Conservation (phyloP, 2,888 invertebrate species). For the Brachylomia viminalis region DNA sequence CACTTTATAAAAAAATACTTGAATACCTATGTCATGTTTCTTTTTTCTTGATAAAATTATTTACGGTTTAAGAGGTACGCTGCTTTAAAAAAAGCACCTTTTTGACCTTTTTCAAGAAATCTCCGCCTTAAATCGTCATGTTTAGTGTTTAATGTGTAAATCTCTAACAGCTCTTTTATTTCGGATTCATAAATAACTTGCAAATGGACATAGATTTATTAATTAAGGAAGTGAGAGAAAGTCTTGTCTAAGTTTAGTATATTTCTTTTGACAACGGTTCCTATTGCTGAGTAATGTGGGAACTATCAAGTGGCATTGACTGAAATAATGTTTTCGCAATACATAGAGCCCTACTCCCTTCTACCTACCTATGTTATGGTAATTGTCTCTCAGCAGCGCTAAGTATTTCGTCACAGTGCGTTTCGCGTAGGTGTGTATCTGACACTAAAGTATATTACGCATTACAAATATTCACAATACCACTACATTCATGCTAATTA, state of each 20-base stretch:
- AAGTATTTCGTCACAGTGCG: constrained; percentile 75
- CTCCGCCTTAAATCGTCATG: too few species aligned
- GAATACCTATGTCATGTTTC: too few species aligned
- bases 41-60: too few species aligned
- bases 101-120: too few species aligned
- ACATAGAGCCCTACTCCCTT: constrained; percentile 37
- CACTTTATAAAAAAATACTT: too few species aligned
- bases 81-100: too few species aligned
- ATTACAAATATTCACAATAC: constrained; percentile 76
- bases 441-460: constrained; percentile 68
- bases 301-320: constrained; percentile 54
- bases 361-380: constrained; percentile 40
- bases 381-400: constrained; percentile 65
- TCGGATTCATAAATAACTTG: not conserved
- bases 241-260: not conserved
- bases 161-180: not conserved
- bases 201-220: not conserved
- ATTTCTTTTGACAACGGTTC: constrained; percentile 6
- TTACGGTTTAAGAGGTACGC: too few species aligned
- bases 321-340: constrained; percentile 55
- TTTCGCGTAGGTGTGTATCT: constrained; percentile 71
- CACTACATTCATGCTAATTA: constrained; percentile 80
- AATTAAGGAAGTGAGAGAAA: constrained; percentile 17
- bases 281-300: constrained; percentile 15
- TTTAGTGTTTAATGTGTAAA: not conserved